Base-by-base conservation (phyloP, 2,797 vertebrate genomes). In the Amphiprion clarkii region DNA sequence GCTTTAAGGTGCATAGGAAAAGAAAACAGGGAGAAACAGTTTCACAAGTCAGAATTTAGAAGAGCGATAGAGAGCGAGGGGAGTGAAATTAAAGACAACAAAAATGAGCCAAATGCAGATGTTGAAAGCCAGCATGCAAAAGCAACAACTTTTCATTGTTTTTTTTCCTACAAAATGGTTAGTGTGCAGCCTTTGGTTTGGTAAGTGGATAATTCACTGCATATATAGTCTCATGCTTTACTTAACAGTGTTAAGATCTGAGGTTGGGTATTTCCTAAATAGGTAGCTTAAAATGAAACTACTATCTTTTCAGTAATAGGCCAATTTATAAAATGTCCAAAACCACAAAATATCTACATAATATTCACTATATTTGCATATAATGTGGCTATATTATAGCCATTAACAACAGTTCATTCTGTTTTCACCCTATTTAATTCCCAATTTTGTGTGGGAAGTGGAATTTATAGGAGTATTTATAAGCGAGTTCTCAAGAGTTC, bases 1-100 rank as follows among this genome's bases (percentile, higher is more conserved):
- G 97, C 98, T 99, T 98, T 97, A 97, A 96, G 95, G 96, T 97
- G 97, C 93, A 92, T 89, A 94, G 95, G 93, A 95, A 96, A 97
- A 96, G 95, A 97, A 97, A 98, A 94, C 96, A 96, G 94, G 94
- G 94, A 97, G 96, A 98, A 95, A 98, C 95, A 98, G 95, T 98
- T 93, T 98, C 93, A 95, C 96, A 97, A 95, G 96, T 99, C 97
- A 98, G 96, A 97, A 86, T 92, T 92, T 79, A 89, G 88, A 88
- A 91, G 63, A 95, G 95, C 95, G 72, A 85, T 21, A 78, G 56
- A 40, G 31, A 4, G 58, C 64, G 40, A 62, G 63, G 79, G 67
- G 78, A 70, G 76, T 46, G 72, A 96, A 95, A 97, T 95, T 94
- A 96, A 96, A 96, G 84, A 88, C 87, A 93, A 92, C 96, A 95